Conservation (phyloP, 2,113 vertebrate genomes). For the Paradisaea rubra region DNA sequence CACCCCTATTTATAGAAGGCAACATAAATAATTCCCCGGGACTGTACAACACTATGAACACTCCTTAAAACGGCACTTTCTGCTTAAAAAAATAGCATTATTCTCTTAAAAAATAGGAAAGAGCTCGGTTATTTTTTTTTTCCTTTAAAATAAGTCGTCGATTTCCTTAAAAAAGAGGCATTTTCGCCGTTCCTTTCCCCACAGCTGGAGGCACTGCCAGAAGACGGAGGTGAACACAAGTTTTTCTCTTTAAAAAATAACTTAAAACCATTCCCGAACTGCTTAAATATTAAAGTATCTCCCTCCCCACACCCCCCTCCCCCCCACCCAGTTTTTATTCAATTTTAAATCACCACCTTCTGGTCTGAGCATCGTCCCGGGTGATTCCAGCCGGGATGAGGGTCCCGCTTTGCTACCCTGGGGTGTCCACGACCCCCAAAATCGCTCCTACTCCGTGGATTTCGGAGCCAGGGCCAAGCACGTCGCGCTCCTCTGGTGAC, state of each 20-base stretch:
- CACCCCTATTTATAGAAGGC: constrained; percentile 58
- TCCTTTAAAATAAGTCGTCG: background rate
- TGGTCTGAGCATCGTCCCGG: background rate
- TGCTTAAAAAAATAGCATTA: constrained; percentile 56
- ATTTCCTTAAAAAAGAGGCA: constrained; percentile 25
- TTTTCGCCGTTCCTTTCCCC: background rate
- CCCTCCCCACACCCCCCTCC: too few species aligned
- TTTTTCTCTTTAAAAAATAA: constrained; percentile 41
- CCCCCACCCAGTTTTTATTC: background rate
- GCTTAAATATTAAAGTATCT: constrained; percentile 52
- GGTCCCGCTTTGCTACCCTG: background rate
- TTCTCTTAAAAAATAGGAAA: constrained; percentile 55
- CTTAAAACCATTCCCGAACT: constrained; percentile 31
- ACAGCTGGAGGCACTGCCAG: background rate
- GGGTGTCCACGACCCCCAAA: background rate
- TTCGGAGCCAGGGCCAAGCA: fast-evolving
- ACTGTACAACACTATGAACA: constrained; percentile 58
- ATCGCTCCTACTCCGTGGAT: fast-evolving
- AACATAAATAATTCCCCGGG: constrained; percentile 63
- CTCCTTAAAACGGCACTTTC: constrained; percentile 28
- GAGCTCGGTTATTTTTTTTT: background rate
- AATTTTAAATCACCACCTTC: constrained; percentile 14
- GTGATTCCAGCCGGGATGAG: background rate
- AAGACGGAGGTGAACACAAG: background rate
- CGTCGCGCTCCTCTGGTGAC: fast-evolving